Evolutionary conservation across 2,113 vertebrate genomes (phyloP), one percentile per base, ranked within the genome.

Genomic region (Baryphthengus martii): DNA sequence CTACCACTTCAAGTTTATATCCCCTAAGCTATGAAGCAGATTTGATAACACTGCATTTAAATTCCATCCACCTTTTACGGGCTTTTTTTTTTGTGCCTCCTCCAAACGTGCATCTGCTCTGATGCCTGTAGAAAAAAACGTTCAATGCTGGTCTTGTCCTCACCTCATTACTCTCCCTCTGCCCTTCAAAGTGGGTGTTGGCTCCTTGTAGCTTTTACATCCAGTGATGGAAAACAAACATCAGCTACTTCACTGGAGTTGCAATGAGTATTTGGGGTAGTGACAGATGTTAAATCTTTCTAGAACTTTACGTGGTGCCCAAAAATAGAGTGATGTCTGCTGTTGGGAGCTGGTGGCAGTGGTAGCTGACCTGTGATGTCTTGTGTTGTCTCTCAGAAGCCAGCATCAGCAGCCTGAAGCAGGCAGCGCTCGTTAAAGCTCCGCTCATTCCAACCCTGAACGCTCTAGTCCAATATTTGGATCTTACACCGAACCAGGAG

Each of bases 391-490:
- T 95, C 94, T 73, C 97, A 99, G 99, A 99, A 95, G 98, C 99
- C 76, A 99, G 99, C 89, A 99, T 99, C 68, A 99, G 98, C 96
- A 99, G 99, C 85, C 97, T 99, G 90, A 99, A 99, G 55, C 99
- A 99, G 95, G 99, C 99, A 3, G 99, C 99, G 0, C 97, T 99
- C 24, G 98, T 99, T 58, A 99, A 99, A 95, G 99, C 99, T 0
- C 98, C 98, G 0, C 98, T 98, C 65, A 99, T 99, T 82, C 99
- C 99, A 3, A 99, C 99, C 0, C 95, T 99, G 55, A 99, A 99
- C 56, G 97, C 98, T 4, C 98, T 99, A 4, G 99, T 99, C 91
- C 99, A 99, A 84, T 99, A 99, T 92, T 80, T 99, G 96, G 99
- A 99, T 84, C 97, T 99, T 52, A 99, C 98, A 7, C 98, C 99